These are phyloP conservation scores for Acrocyrtus sp. DNA, from an alignment of 2,888 invertebrate species.

Conservation along the genomic window DNA sequence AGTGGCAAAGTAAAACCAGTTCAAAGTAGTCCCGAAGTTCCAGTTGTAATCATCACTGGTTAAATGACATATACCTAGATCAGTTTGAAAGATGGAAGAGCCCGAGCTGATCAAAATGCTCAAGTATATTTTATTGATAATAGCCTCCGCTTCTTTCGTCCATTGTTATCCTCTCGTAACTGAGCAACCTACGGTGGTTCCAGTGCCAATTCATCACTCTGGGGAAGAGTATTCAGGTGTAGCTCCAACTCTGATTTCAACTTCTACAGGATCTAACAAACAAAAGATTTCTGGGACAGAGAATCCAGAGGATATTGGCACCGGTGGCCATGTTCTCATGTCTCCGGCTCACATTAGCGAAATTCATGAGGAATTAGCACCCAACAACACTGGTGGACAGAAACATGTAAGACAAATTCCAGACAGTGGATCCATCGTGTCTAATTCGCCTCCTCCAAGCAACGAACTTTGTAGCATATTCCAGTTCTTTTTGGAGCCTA, in stretches of 20 bases:
- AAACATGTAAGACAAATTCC: slow-evolving; percentile 49
- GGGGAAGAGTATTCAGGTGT: slow-evolving; percentile 20
- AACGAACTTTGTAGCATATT: slow-evolving; percentile 55
- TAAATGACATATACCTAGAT: not conserved
- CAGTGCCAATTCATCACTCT: slow-evolving; percentile 34
- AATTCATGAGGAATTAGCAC: slow-evolving; percentile 9
- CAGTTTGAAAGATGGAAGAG: slow-evolving; percentile 31
- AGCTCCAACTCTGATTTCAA: slow-evolving; percentile 12
- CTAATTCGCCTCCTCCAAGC: slow-evolving; percentile 35
- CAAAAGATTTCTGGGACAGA: slow-evolving; percentile 1
- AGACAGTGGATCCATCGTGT: not conserved
- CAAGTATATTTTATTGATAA: slow-evolving; percentile 45
- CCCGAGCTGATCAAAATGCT: slow-evolving; percentile 51
- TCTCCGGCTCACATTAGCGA: slow-evolving; percentile 33
- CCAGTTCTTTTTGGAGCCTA: slow-evolving; percentile 56
- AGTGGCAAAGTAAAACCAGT: not conserved
- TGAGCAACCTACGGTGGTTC: slow-evolving; percentile 25
- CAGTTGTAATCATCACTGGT: not conserved
- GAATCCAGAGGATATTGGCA: not conserved
- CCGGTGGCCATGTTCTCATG: slow-evolving; percentile 9
- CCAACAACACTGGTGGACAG: slow-evolving; percentile 41
- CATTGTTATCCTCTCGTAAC: slow-evolving; percentile 39
- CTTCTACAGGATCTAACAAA: not conserved
- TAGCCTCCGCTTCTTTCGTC: not conserved
- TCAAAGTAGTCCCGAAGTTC: not conserved